These are phyloP conservation scores for Melanitta fusca DNA, from an alignment of 2,797 vertebrate species.

Conservation along the genomic window DNA sequence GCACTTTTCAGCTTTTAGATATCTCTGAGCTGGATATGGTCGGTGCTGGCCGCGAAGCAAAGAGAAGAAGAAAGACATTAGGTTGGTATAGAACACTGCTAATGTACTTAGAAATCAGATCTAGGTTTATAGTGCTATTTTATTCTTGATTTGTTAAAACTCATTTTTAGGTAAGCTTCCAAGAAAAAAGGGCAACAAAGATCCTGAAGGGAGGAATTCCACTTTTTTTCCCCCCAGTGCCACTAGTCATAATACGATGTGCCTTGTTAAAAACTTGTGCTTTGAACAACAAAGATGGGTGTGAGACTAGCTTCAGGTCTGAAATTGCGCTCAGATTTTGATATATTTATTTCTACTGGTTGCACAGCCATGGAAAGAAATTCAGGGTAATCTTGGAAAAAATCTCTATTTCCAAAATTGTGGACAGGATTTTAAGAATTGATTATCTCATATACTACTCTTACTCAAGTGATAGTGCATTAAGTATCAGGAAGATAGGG, in stretches of 20 bases:
- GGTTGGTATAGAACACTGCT: conserved; percentile 80
- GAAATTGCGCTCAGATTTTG: neutral
- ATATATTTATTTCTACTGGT: neutral
- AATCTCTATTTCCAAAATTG: fast-evolving
- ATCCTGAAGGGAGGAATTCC: neutral
- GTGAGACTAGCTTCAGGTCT: neutral
- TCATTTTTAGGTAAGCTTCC: neutral
- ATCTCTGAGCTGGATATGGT: conserved; percentile 94
- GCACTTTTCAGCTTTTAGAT: conserved; percentile 86
- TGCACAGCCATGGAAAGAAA: neutral
- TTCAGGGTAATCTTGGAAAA: neutral
- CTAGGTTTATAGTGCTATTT: neutral
- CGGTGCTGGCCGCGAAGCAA: conserved; percentile 93
- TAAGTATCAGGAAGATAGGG: neutral
- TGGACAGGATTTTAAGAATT: neutral
- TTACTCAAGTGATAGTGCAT: neutral
- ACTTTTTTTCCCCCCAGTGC: fast-evolving
- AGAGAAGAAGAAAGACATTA: conserved; percentile 95
- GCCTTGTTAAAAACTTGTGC: neutral
- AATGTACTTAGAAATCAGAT: neutral
- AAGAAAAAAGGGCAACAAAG: neutral
- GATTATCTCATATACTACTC: neutral
- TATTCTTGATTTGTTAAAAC: neutral
- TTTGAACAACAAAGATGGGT: neutral
- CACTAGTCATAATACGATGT: neutral